Evolutionary conservation across 1,140 invertebrate species (phyloP), one percentile per base, ranked within the genome.

Genomic region (Drosophila equinoxialis): DNA sequence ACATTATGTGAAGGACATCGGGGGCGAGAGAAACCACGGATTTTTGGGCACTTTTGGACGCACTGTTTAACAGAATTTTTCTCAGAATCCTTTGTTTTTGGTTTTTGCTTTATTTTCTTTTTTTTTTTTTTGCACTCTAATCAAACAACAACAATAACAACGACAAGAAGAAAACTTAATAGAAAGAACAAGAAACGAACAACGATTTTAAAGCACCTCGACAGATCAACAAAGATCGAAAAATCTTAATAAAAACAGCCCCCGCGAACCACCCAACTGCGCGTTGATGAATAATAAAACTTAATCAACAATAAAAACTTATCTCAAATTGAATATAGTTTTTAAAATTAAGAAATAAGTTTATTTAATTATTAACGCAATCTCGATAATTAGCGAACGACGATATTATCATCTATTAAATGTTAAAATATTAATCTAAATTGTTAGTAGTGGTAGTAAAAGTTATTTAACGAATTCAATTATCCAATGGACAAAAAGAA

Each of bases 121-220:
- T 5, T 7, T 3, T 39, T 39, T 41, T 23, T 13, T 13, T 60
- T 6, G 35, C 11, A 37, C 33, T 17, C 58, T 59, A 59, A 59
- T 33, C 33, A 39, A 59, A 26, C 23, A 26, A 26, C 23, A 3
- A 26, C 23, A 26, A 20, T 8, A 59, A 37, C 33, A 35, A 35
- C 35, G 8, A 35, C 35, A 35, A 35, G 6, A 35, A 37, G 35
- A 39, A 41, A 60, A 17, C 58, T 48, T 17, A 48, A 48, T 23
- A 11, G 35, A 37, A 2, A 20, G n/a, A 63, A 42, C 61, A 63
- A 26, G 41, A n/a, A 45, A 30, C n/a, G 30, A 13, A 39, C 60
- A n/a, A 45, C 37, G 37, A 5, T 42, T 42, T 42, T 37, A 30
- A 30, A 30, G 30, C 30, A 30, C 5, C 30, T 30, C 30, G 30